phyloP scores from a whole-genome alignment of 2,888 invertebrate species.

The Troides oblongomaculatus region DNA sequence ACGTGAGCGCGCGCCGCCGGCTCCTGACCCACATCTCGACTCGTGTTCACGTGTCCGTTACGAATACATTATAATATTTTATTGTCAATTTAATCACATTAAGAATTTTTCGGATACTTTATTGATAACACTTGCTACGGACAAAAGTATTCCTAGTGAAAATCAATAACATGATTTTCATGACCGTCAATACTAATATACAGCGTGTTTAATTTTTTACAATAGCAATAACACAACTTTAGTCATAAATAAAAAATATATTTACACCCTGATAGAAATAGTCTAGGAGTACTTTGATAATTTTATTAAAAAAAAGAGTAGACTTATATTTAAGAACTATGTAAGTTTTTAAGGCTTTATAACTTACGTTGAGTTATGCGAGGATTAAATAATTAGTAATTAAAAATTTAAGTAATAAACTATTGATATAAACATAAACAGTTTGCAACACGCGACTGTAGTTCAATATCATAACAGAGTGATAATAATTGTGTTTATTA shows the following conservation, averaged over 20 bases:
- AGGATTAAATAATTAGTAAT: not conserved
- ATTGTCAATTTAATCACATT: not conserved
- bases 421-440: not conserved
- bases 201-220: constrained; percentile 8
- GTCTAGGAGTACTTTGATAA: no score
- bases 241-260: no score
- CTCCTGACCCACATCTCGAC: constrained; percentile 37
- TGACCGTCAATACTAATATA: constrained; percentile 13
- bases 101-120: not conserved
- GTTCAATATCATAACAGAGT: not conserved
- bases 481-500: constrained; percentile 26
- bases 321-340: no score
- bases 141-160: not conserved
- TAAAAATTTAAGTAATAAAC: not conserved
- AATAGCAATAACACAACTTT: not conserved
- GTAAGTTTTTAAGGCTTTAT: no score
- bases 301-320: no score
- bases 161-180: constrained; percentile 10
- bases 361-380: not conserved
- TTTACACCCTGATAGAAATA: no score
- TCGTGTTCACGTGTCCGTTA: constrained; percentile 32
- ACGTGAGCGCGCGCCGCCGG: constrained; percentile 30
- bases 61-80: constrained; percentile 13
- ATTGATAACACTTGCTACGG: not conserved
- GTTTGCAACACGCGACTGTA: not conserved